Evolutionary conservation across 2,888 invertebrate species (phyloP), one percentile per base, ranked within the genome.

Genomic region (Amiota mariae): DNA sequence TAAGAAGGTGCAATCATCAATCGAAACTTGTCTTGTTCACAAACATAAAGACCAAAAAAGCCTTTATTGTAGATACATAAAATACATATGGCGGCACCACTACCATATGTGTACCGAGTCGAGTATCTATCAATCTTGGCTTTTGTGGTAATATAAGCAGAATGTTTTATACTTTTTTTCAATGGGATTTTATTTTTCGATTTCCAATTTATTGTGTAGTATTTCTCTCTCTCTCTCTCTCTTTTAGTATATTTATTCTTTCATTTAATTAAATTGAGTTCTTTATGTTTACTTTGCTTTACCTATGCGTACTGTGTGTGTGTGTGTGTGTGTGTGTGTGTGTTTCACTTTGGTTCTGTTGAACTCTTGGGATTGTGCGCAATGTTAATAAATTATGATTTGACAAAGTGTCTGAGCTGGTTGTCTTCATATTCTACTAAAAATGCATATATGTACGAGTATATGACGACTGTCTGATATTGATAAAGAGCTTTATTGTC

Each of bases 231-330:
- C 13, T 63, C n/a, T 63, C 1, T 63, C 12, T 36, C 24, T 61
- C 4, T 61, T 20, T 24, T 2, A 10, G 61, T 61, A 51, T 61
- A 15, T 10, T 49, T 66, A n/a, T 66, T 66, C 12, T 51, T 82
- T 79, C 72, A 68, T 78, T 78, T 79, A 80, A 79, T 80, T 80
- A 78, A 76, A 82, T 81, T 78, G 79, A 82, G 81, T 81, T 81
- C 82, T 81, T 83, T 83, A 74, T 76, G 71, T 76, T 79, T 76
- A 48, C 24, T 68, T 68, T 49, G 24, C 51, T 18, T 63, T 46
- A 49, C 10, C 49, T 48, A 15, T 66, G 46, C 66, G 11, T 18
- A 12, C 49, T 2, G n/a, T n/a, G 64, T 64, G 13, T 9, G n/a
- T 24, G 20, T 66, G n/a, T 18, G 4, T 59, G 4, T 48, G 11